Evolutionary conservation across 2,888 invertebrate species (phyloP), one percentile per base, ranked within the genome.

Genomic region (Anthophora plumipes): DNA sequence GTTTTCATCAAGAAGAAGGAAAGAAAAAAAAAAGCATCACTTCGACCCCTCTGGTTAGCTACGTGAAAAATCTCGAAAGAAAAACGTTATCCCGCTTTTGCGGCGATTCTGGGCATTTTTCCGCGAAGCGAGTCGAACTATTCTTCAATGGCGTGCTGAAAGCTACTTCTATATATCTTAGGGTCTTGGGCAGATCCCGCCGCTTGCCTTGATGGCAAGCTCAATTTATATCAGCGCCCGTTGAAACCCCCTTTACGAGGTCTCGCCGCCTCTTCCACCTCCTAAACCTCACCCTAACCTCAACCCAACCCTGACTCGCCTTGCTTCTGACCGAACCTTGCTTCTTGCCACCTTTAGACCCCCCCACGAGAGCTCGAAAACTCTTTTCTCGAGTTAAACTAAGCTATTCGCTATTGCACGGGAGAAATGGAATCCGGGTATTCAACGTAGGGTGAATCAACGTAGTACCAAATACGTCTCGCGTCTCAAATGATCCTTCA

Each of bases 181-280:
- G 79, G 85, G 85, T 84, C 84, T 85, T 78, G 83, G 86, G 86
- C 86, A 91, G 92, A 91, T 91, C 90, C 91, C 85, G 90, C 90
- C 92, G 92, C 91, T 93, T 93, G 91, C 90, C 90, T 91, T 90
- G 91, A 92, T 93, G 92, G 92, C 91, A 89, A 91, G 91, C 92
- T 92, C 93, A 92, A 93, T 93, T 93, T 93, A 93, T 93, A 92
- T 93, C 92, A 91, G 90, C 92, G 89, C 89, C 91, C 87, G 87
- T 87, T 92, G 92, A 92, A 90, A 91, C 92, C 92, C 92, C 92
- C 91, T 93, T 93, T 93, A 92, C 92, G 92, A 92, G 91, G 86
- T 89, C 88, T 90, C 89, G 85, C 88, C 88, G 77, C 79, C 81
- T 84, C 85, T 84, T 71, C 70, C 75, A 79, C 64, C 75, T 77